Percentiles rank a stretch among this genome's conserved stretches.
phyloP scores from a whole-genome alignment of 2,113 vertebrate genomes.

The Ramphastos sulfuratus region DNA sequence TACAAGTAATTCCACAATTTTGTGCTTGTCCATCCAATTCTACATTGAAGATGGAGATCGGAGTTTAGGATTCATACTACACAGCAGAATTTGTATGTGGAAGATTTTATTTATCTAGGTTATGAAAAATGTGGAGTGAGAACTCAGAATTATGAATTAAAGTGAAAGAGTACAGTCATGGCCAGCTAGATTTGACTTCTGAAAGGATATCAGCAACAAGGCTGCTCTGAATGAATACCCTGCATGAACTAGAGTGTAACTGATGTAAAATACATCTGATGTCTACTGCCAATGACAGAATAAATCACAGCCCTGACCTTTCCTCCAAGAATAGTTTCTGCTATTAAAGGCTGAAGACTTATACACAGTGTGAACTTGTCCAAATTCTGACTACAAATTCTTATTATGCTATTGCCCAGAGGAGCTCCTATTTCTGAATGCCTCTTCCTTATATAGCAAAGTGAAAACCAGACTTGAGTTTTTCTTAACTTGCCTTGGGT shows the following conservation, averaged over 20 bases:
- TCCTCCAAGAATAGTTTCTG: not conserved
- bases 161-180: not conserved
- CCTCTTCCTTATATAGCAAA: slow-evolving; percentile 8
- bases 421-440: slow-evolving; percentile 8
- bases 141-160: not conserved
- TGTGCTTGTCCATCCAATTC: not conserved
- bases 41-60: not conserved
- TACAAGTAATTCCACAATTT: not conserved
- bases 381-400: not conserved
- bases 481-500: not conserved
- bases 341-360: not conserved
- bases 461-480: not conserved
- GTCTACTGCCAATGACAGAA: not conserved
- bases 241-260: not conserved
- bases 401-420: not conserved
- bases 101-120: not conserved
- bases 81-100: not conserved
- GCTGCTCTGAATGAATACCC: not conserved
- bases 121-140: not conserved
- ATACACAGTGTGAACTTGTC: not conserved
- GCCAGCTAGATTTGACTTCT: not conserved
- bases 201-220: not conserved
- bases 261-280: slow-evolving; percentile 5
- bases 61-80: not conserved
- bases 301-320: not conserved